Evolutionary conservation across 1,140 invertebrate species (phyloP), one percentile per base, ranked within the genome.

Genomic region (Lasioglossum albipes): DNA sequence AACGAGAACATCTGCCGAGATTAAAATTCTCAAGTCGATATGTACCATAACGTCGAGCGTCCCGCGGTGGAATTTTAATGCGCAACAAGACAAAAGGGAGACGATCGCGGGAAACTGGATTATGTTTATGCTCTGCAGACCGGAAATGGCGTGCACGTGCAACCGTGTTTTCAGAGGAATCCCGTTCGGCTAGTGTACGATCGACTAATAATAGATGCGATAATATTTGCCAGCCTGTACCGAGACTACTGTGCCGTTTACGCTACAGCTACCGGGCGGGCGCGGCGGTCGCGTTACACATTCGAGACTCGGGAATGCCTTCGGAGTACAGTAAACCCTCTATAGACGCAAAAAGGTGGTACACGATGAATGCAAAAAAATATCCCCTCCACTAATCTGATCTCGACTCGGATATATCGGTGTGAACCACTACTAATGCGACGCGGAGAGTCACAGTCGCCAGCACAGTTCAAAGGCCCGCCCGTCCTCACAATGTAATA

Each of bases 131-230:
- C 59, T 68, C 52, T 61, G 66, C 64, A 22, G 73, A 42, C 79
- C 72, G 79, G 79, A 80, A 80, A 80, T 68, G 65, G 79, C 31
- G 72, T 66, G 73, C 79, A 80, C 79, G 72, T 80, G 79, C 73
- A 75, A 61, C 73, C 36, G 54, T 80, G 79, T 80, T 80, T 80
- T 80, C 49, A 75, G 72, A 68, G 73, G 27, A 80, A 80, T 80
- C 73, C 54, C 64, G 72, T 80, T 80, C 65, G 31, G 52, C 64
- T 7, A 62, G 27, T 54, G 27, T 12, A 52, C 73, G 54, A 75
- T 75, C 54, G 72, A 75, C 79, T 80, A 80, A 80, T 80, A 80
- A 80, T 80, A 80, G 79, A 75, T 42, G 72, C 22, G 79, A 75
- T 80, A 80, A 80, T 80, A 80, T 80, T 80, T 75, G 79, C 79